Evolutionary conservation across 23 tunicate genomes (phyloP).

Genomic region (Diplosoma virens): DNA sequence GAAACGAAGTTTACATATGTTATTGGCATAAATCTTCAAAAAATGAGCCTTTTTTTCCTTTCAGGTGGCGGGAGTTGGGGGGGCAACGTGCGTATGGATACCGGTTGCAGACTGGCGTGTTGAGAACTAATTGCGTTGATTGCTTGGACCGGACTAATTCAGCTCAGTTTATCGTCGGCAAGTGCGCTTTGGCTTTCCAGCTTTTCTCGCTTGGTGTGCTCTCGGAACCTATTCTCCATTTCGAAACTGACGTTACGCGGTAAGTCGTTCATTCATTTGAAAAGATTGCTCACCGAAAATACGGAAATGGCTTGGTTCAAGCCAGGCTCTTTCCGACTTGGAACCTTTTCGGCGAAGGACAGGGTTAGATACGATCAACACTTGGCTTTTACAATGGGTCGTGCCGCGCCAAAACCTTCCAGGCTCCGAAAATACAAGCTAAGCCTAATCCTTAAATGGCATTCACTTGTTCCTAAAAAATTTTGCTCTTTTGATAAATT

Average conservation of each 20-base stretch:
- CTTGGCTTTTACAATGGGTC: too few species aligned
- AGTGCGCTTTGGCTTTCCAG: slow-evolving; percentile 89
- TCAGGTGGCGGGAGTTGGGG: slow-evolving; percentile 54
- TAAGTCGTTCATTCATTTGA: background rate
- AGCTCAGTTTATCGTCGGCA: slow-evolving; percentile 85
- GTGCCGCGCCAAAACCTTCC: too few species aligned
- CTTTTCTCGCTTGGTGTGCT: slow-evolving; percentile 80
- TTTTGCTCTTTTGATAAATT: too few species aligned
- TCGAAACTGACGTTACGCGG: slow-evolving; percentile 90
- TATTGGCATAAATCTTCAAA: background rate
- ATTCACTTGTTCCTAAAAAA: too few species aligned
- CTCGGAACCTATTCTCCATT: slow-evolving; percentile 42
- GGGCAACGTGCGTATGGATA: slow-evolving; percentile 45
- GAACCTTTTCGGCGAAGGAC: too few species aligned
- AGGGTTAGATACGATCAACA: too few species aligned
- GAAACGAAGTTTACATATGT: background rate
- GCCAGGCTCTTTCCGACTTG: too few species aligned
- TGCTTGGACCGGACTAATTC: slow-evolving; percentile 95
- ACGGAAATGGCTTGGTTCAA: too few species aligned
- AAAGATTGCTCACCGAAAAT: background rate
- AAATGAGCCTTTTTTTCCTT: background rate
- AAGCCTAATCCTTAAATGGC: too few species aligned
- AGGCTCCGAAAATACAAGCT: too few species aligned
- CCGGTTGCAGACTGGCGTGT: slow-evolving; percentile 86
- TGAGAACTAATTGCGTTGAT: slow-evolving; percentile 90